Percentiles rank a stretch among this genome's conserved stretches.
These are phyloP conservation scores for Drosophila santomea DNA, from an alignment of 1,140 invertebrate genomes.

Conservation along the genomic window DNA sequence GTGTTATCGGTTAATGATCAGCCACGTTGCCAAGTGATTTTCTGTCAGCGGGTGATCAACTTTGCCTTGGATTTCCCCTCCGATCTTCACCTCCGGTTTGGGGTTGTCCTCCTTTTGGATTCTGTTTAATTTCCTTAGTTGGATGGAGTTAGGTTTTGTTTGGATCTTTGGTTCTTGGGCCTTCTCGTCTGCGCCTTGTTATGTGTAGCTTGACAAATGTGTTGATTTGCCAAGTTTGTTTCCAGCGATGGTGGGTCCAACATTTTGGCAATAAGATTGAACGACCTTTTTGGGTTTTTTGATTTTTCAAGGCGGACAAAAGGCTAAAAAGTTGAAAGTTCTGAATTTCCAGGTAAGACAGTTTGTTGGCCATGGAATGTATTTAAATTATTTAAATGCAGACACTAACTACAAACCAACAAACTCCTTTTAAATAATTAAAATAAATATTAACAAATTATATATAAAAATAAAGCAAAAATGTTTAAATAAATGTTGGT, in stretches of 20 bases:
- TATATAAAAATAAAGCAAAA: too few relatives aligned
- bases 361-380: too few relatives aligned
- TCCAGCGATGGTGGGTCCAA: conserved; percentile 5
- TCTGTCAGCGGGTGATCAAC: conserved; percentile 77
- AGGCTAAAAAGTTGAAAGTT: conserved; percentile 9
- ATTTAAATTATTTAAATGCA: too few relatives aligned
- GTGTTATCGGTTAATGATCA: conserved; percentile 84
- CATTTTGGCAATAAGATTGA: conserved; percentile 36
- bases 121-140: conserved; percentile 30
- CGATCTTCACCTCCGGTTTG: conserved; percentile 3
- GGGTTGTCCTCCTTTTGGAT: conserved; percentile 10
- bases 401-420: too few relatives aligned
- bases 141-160: conserved; percentile 5
- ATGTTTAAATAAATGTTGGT: too few relatives aligned
- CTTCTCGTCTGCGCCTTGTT: conserved; percentile 5
- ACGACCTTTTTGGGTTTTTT: conserved; percentile 15
- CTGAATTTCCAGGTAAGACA: not conserved
- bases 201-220: conserved; percentile 73
- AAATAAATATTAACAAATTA: too few relatives aligned
- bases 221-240: conserved; percentile 50
- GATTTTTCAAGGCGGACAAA: conserved; percentile 7
- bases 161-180: conserved; percentile 1
- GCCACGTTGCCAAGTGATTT: conserved; percentile 79
- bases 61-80: not conserved
- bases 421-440: too few relatives aligned